These are phyloP conservation scores for Tinea semifulvella DNA, from an alignment of 2,888 invertebrate species.

Conservation along the genomic window DNA sequence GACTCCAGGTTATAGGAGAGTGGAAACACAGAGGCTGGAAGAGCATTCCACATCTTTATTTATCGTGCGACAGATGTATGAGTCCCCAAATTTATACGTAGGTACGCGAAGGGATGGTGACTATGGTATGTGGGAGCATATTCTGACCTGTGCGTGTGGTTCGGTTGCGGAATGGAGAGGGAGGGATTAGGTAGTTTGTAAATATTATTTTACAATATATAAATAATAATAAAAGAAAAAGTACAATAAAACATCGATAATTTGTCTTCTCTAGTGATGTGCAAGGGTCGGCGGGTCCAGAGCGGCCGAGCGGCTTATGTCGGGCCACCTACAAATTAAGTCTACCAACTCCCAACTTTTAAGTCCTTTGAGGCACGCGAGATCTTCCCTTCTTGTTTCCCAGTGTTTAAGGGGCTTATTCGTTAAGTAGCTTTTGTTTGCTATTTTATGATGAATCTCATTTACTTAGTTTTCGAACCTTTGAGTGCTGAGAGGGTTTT, in stretches of 20 bases:
- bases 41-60: too few species aligned
- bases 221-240: background rate
- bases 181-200: too few species aligned
- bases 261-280: conserved; percentile 23
- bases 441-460: too few species aligned
- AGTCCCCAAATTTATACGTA: too few species aligned
- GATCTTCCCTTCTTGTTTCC: conserved; percentile 59
- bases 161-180: too few species aligned
- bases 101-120: too few species aligned
- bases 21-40: too few species aligned
- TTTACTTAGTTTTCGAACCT: conserved; percentile 3
- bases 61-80: too few species aligned
- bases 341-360: conserved; percentile 63
- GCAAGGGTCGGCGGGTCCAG: conserved; percentile 35
- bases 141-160: too few species aligned
- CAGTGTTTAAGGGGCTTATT: conserved; percentile 54
- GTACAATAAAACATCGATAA: conserved; percentile 1
- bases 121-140: too few species aligned
- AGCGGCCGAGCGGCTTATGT: conserved; percentile 49
- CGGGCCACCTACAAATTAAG: conserved; percentile 59
- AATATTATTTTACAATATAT: too few species aligned
- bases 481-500: background rate
- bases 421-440: conserved; percentile 56
- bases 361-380: conserved; percentile 56
- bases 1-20: too few species aligned